Percentiles rank a stretch among this genome's conserved stretches.
phyloP scores from a whole-genome alignment of 1,140 invertebrate genomes.

The Luehdorfia chinensis region DNA sequence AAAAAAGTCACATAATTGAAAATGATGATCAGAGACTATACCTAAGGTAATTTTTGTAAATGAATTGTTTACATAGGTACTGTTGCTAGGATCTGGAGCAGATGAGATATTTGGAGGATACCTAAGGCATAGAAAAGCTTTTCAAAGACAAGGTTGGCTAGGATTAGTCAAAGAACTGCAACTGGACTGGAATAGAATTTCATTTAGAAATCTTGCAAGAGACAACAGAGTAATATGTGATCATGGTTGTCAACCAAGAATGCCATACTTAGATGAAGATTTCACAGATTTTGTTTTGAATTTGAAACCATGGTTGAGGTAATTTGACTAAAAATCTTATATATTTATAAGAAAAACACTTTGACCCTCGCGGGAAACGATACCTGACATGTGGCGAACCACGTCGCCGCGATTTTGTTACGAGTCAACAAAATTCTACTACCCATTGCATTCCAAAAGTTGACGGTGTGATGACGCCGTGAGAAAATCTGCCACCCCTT shows the following conservation, averaged over 20 bases:
- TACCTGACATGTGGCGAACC: too few relatives aligned
- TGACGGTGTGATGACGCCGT: too few relatives aligned
- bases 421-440: too few relatives aligned
- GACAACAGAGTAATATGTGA: slow-evolving; percentile 93
- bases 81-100: slow-evolving; percentile 94
- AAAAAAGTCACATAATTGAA: too few relatives aligned
- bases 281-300: slow-evolving; percentile 83
- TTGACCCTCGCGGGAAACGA: too few relatives aligned
- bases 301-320: slow-evolving; percentile 86
- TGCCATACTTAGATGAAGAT: slow-evolving; percentile 97
- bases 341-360: not conserved
- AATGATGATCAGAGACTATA: too few relatives aligned
- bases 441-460: not conserved
- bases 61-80: slow-evolving; percentile 83
- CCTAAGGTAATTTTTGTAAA: too few relatives aligned
- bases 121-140: slow-evolving; percentile 88
- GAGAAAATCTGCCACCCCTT: too few relatives aligned
- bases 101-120: slow-evolving; percentile 99
- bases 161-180: slow-evolving; percentile 84
- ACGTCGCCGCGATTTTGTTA: too few relatives aligned
- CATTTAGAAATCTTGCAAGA: slow-evolving; percentile 94
- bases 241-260: slow-evolving; percentile 86
- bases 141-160: slow-evolving; percentile 81
- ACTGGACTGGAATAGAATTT: slow-evolving; percentile 89
- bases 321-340: slow-evolving; percentile 18